phyloP scores from a whole-genome alignment of 2,797 vertebrate genomes.

The Alfaro cultratus region DNA sequence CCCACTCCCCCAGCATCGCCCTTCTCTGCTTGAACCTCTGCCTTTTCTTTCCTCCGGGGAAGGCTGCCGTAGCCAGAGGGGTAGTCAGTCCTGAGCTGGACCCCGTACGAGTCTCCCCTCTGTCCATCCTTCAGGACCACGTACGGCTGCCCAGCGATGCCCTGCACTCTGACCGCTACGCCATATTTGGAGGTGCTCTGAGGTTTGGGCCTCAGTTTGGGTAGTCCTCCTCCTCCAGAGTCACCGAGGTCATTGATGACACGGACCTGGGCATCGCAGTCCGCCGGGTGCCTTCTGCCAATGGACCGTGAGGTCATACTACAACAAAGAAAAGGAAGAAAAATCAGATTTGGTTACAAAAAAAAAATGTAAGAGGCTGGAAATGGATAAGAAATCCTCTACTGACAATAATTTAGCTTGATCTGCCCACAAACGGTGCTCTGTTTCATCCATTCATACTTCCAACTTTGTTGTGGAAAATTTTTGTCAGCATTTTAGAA shows the following conservation, averaged over 20 bases:
- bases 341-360: not conserved
- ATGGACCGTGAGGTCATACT: conserved; percentile 79
- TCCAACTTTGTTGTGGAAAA: not conserved
- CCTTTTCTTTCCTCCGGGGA: conserved; percentile 72
- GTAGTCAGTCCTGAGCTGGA: conserved; percentile 84
- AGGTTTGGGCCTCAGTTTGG: conserved; percentile 55
- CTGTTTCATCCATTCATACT: not conserved
- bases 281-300: conserved; percentile 83
- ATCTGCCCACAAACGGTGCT: not conserved
- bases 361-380: not conserved
- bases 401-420: not conserved
- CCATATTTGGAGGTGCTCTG: conserved; percentile 81
- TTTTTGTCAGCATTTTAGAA: not conserved
- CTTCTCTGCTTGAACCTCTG: conserved; percentile 48
- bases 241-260: conserved; percentile 87
- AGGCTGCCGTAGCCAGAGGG: conserved; percentile 75
- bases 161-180: conserved; percentile 92
- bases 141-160: conserved; percentile 93
- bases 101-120: conserved; percentile 90
- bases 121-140: conserved; percentile 91
- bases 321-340: conserved; percentile 13
- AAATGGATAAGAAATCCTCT: not conserved
- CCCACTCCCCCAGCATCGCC: conserved; percentile 34
- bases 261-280: conserved; percentile 93
- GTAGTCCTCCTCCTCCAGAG: conserved; percentile 67